Percentiles rank a stretch among this genome's conserved stretches.
These are phyloP conservation scores for Phaenicophaeus curvirostris DNA, from an alignment of 2,797 vertebrate species.

Conservation along the genomic window DNA sequence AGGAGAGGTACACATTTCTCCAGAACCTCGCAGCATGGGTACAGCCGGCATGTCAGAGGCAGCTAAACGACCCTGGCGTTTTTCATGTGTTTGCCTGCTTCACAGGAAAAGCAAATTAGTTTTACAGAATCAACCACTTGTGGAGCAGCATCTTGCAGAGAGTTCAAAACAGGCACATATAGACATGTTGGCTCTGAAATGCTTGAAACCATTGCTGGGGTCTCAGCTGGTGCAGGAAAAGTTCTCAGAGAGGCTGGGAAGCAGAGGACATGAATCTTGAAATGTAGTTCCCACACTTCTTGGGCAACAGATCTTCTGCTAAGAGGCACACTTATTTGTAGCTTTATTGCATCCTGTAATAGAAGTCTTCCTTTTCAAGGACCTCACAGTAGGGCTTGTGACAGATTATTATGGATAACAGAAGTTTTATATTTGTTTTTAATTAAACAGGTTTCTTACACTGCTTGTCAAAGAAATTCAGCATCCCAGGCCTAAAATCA, in stretches of 20 bases:
- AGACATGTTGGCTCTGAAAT: neutral
- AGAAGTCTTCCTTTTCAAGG: neutral
- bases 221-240: neutral
- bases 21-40: constrained; percentile 22
- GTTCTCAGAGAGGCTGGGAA: neutral
- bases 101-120: constrained; percentile 45
- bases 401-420: neutral
- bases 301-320: neutral
- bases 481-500: neutral
- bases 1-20: constrained; percentile 14
- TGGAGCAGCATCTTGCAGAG: constrained; percentile 34
- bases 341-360: neutral
- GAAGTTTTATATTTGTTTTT: neutral
- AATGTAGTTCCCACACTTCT: neutral
- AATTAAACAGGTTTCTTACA: neutral
- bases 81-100: constrained; percentile 57
- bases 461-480: neutral
- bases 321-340: neutral
- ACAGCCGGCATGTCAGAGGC: constrained; percentile 21
- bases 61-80: constrained; percentile 44
- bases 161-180: neutral
- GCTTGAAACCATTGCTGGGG: neutral
- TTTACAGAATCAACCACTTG: constrained; percentile 57
- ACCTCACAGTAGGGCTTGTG: neutral
- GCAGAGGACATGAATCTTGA: neutral